Base-by-base conservation (phyloP, 2,888 invertebrate genomes). In the Andrena minutula region DNA sequence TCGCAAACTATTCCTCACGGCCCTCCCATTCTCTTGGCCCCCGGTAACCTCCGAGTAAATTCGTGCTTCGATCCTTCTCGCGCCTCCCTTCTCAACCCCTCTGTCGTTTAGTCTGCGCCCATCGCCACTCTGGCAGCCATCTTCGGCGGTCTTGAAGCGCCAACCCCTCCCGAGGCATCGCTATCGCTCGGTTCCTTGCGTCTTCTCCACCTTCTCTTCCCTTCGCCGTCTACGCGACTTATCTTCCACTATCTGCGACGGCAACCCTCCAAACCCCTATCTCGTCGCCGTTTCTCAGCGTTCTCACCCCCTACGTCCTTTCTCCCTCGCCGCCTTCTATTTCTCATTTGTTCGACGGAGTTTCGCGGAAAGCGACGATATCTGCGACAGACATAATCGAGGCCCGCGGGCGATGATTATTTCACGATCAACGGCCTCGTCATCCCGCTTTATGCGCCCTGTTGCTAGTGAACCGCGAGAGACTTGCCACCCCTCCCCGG, bases 161-260 rank as follows among this genome's bases (percentile, higher is more conserved):
- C 49, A 16, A 47, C 28, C 28, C 41, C 61, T 58, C 28, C 53
- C 75, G 70, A 79, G 65, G 71, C 75, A 47, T 79, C 82, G 72
- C 82, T 86, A 84, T 84, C 86, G 79, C 76, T 75, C 69, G 66
- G 58, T 53, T 53, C 35, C 60, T 72, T 51, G 64, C 65, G 47
- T 53, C 51, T 23, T 28, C 51, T 20, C 58, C 28, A 35, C 72
- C 23, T 61, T 74, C 80, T 75, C 66, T 53, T 70, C 77, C 75
- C 77, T 79, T 80, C 61, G 73, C 76, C 81, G 81, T 78, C 84
- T 86, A 81, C 85, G 85, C 84, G 84, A 89, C 90, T 90, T 91
- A 90, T 91, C 91, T 88, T 82, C 83, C 75, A 75, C 86, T 90
- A 89, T 90, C 89, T 89, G 79, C 75, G 83, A 86, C 79, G 79